A percentile compares a stretch with the other conserved stretches of the same genome.
Evolutionary conservation across 2,113 vertebrate genomes (phyloP).

Genomic region (Amazona vittata): DNA sequence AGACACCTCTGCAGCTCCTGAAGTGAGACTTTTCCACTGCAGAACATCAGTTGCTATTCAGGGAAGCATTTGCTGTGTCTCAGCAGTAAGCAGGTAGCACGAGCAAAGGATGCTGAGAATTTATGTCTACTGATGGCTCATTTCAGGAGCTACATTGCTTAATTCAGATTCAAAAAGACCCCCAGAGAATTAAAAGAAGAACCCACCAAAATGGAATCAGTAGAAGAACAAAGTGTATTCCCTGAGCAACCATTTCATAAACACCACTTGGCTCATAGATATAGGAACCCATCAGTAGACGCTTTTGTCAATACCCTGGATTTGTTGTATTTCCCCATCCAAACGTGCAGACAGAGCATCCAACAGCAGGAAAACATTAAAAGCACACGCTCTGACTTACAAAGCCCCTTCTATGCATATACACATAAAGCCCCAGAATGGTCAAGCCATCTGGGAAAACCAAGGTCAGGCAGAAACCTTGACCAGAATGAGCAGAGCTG

Average conservation of each 20-base stretch:
- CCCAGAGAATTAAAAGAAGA: not conserved
- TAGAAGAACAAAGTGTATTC: not conserved
- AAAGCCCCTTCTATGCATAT: conserved; percentile 69
- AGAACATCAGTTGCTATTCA: not conserved
- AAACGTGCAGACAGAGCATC: conserved; percentile 48
- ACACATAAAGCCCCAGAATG: conserved; percentile 57
- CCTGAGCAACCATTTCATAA: not conserved
- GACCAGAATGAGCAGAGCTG: conserved; percentile 17
- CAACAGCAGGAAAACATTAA: conserved; percentile 77
- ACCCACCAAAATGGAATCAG: not conserved
- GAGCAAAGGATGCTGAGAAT: not conserved
- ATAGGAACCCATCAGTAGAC: conserved; percentile 21
- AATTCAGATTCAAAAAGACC: not conserved
- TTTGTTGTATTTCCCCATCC: conserved; percentile 55
- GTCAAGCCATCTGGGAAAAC: conserved; percentile 69
- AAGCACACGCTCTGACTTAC: conserved; percentile 15
- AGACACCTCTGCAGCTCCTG: not conserved
- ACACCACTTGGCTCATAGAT: not conserved
- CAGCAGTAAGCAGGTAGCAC: not conserved
- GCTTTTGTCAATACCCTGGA: conserved; percentile 24
- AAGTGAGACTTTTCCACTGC: not conserved
- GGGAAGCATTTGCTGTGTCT: not conserved
- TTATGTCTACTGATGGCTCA: not conserved
- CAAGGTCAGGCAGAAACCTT: conserved; percentile 64
- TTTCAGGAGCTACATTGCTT: not conserved